These are phyloP conservation scores for Drosophila paulistorum DNA, from an alignment of 1,140 invertebrate genomes.

Conservation along the genomic window DNA sequence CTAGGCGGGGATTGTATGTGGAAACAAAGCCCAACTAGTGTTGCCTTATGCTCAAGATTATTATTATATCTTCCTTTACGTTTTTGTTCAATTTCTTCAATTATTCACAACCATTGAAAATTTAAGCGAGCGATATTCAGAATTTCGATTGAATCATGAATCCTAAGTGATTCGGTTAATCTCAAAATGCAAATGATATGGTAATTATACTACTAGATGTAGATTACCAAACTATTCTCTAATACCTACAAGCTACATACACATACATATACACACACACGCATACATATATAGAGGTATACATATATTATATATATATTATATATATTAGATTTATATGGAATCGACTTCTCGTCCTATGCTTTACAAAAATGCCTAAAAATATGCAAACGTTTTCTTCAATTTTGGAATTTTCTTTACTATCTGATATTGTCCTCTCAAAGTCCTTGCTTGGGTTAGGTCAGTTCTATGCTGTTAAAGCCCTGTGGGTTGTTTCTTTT, in stretches of 20 bases:
- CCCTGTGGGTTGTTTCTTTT: background rate
- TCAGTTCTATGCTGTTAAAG: slow-evolving; percentile 44
- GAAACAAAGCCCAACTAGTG: slow-evolving; percentile 19
- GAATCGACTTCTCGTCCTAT: background rate
- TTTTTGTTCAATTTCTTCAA: slow-evolving; percentile 12
- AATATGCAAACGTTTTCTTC: slow-evolving; percentile 30
- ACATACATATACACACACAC: background rate
- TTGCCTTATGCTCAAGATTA: slow-evolving; percentile 1
- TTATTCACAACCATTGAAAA: slow-evolving; percentile 76
- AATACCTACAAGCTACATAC: background rate
- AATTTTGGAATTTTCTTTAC: background rate
- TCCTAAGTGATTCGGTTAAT: slow-evolving; percentile 12
- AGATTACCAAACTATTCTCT: slow-evolving; percentile 21
- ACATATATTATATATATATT: background rate
- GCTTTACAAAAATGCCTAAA: slow-evolving; percentile 23
- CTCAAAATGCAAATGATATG: slow-evolving; percentile 52
- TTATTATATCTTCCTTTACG: background rate
- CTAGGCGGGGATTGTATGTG: background rate
- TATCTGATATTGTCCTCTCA: slow-evolving; percentile 44
- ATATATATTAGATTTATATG: background rate
- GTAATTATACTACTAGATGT: slow-evolving; percentile 32
- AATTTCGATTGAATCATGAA: slow-evolving; percentile 27
- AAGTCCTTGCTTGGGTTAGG: slow-evolving; percentile 37
- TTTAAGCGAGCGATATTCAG: slow-evolving; percentile 81
- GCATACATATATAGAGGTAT: background rate